Evolutionary conservation across 2,888 invertebrate species (phyloP), one percentile per base, ranked within the genome.

Genomic region (Polymixis lichenea): DNA sequence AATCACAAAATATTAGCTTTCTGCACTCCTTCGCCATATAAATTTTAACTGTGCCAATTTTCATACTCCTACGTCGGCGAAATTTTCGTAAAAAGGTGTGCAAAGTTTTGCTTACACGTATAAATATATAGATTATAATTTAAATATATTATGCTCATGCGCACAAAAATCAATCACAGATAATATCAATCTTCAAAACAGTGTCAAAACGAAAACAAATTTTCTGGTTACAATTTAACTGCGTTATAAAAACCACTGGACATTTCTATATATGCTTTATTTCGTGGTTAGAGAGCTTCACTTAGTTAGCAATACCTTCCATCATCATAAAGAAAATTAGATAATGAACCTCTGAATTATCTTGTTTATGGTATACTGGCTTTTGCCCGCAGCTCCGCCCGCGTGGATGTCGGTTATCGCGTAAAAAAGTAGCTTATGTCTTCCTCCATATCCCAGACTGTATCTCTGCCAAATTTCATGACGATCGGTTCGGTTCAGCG

Each of bases 181-280:
- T 66, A 17, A 60, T 51, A 43, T 8, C 17, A n/a, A 19, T 51
- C 19, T 17, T 28, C 32, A 72, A 77, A 75, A 74, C 73, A 87
- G 70, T 85, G 77, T 79, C 78, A 77, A 82, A 77, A 22, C 58
- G 64, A 78, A 73, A 61, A 32, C 62, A n/a, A 43, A 4, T 49
- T 7, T 38, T 25, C 19, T 11, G 0, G 28, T 60, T 53, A 43
- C 53, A 58, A 60, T 72, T 67, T 74, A 69, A 75, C 69, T 78
- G 76, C 32, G 19, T 69, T 75, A n/a, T 2, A 9, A 7, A 69
- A 69, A 46, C 25, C 68, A 84, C 60, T 74, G 46, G 28, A 28
- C 11, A 46, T 43, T 61, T 68, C 6, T 38, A 38, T 43, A 13
- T 2, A 49, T 55, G 9, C 5, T 43, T 19, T 38, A 46, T 9